Base-by-base conservation (phyloP, 2,113 vertebrate genomes). In the Hippotragus niger region DNA sequence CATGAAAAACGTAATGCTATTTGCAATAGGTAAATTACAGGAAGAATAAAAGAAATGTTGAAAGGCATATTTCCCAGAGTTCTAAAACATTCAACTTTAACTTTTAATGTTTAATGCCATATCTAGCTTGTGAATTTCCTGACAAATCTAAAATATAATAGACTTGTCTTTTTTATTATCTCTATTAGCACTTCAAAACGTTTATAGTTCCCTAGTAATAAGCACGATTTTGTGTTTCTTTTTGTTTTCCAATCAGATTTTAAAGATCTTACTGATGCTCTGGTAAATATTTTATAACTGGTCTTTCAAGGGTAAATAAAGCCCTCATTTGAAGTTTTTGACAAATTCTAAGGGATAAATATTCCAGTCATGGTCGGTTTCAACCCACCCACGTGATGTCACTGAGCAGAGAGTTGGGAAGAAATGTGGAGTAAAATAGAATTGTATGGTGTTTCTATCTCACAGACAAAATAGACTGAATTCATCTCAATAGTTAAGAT, bases 261-360 rank as follows among this genome's bases (percentile, higher is more conserved):
- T 88, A 92, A 88, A 74, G 76, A 88, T 88, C 27, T 92, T 92
- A 88, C 40, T 60, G 55, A 94, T 76, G 36, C 57, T n/a, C 53
- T 88, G 96, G 76, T 62, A 96, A 94, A 36, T 91, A 96, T 53
- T 94, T 94, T 83, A 91, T 76, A 94, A 84, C 25, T 53, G n/a
- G n/a, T 10, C n/a, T 36, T 92, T 94, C 64, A 53, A 88, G 64
- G 55, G 10, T 40, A 76, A 95, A 78, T 83, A 50, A 62, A 96
- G 33, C 36, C 23, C 53, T 84, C 36, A 84, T 88, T 84, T 88
- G 62, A 92, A 76, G 31, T 62, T 14, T 84, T 40, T 92, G 76
- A 62, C 84, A 94, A 40, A 83, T 92, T 94, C 83, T 55, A 91
- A 33, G 45, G 36, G 17, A 83, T 88, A 91, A 94, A 94, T 91